Base-by-base conservation (phyloP, 2,113 vertebrate species). In the Papio anubis region DNA sequence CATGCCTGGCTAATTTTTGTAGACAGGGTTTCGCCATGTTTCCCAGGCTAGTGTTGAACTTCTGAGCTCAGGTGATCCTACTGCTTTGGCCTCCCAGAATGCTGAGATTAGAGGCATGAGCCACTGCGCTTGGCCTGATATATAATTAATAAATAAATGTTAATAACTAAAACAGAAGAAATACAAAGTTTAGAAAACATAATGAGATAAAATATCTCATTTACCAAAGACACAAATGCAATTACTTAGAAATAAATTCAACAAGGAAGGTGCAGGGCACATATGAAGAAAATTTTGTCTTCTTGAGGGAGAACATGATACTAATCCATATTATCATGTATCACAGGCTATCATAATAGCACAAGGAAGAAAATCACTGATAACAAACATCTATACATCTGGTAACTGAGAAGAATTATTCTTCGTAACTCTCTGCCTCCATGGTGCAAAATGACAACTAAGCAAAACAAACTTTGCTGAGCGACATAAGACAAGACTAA, bases 241-340 rank as follows among this genome's bases (percentile, higher is more conserved):
- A 87, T 79, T 52, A 40, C 43, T 35, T 68, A 94, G 23, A 94
- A 84, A 89, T 66, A 76, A 95, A 70, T 81, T 93, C 17, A 89
- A 30, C 8, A 59, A 79, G 32, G 18, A 90, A 66, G 55, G 3
- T 21, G 3, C 20, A 73, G 35, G 16, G 50, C 48, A 52, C 45
- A 52, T 32, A 59, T 14, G 4, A 50, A 78, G 38, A 83, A 76
- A 64, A 59, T n/a, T 81, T 82, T 73, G 6, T 57, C 50, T 82
- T 23, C 32, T 92, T 6, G 27, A 30, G 23, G 38, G 50, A 93
- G 12, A 93, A 79, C 55, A 89, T 61, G 73, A 20, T 73, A 8
- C 66, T 70, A 61, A 10, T 89, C 76, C 32, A 40, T 64, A 30
- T 64, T 64, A 32, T 64, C 27, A 14, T 6, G 27, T 64, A 32